Base-by-base conservation (phyloP, 2,113 vertebrate genomes). In the Colistium nudipinnis region DNA sequence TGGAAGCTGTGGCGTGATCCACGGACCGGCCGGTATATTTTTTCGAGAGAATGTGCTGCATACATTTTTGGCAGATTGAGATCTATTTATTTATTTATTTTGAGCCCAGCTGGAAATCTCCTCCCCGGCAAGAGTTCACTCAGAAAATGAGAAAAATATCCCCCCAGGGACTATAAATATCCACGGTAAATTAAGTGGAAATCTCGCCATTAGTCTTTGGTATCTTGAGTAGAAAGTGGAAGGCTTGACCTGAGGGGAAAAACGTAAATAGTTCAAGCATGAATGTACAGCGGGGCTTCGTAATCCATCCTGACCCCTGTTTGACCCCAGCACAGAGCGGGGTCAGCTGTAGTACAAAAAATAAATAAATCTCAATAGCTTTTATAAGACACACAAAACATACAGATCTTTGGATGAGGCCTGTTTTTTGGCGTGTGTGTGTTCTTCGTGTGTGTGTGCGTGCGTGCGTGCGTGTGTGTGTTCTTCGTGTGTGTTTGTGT, bases 241-340 rank as follows among this genome's bases (percentile, higher is more conserved):
- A 49, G 27, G 16, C 47, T 62, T 30, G 61, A 70, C 70, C 62
- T 4, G 17, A 45, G 38, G 64, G 39, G 14, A 30, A 59, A 57
- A 69, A 69, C 47, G 35, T 17, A 55, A 60, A 38, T 39, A 17
- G 30, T 62, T 76, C 35, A 55, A 38, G 71, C 57, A 6, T 72
- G 72, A 73, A 61, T 52, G 33, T 70, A 35, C 35, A 24, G 7
- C n/a, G 3, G 55, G 48, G 16, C 53, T 69, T 36, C 47, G 24
- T 20, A n/a, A 74, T 36, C 2, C 24, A 27, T 47, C 11, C 3
- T 36, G 31, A 33, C 9, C 9, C 36, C 36, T 4, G 36, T 39
- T 43, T 41, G 14, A 69, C 71, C 54, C 10, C 7, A 38, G 51
- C 28, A 73, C 47, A 19, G 6, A 17, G n/a, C 10, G 8, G 6